Conservation (phyloP, 2,113 vertebrate genomes). For the Rana temporaria region DNA sequence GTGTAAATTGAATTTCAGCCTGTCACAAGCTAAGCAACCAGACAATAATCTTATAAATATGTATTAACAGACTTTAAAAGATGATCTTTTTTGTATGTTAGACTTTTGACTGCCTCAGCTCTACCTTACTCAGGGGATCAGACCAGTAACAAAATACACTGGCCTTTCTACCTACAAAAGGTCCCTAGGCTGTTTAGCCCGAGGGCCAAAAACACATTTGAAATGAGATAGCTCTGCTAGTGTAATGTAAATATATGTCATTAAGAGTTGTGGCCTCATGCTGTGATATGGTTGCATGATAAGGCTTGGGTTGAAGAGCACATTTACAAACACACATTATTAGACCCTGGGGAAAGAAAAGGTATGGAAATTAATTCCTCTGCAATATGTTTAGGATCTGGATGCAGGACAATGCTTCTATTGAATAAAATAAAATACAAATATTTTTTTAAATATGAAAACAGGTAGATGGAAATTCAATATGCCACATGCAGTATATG, state of each 20-base stretch:
- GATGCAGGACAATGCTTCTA: neutral
- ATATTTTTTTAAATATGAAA: neutral
- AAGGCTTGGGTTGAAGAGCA: slow-evolving; percentile 31
- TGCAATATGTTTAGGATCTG: slow-evolving; percentile 25
- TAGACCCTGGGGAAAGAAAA: slow-evolving; percentile 46
- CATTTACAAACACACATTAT: slow-evolving; percentile 48
- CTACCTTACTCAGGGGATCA: slow-evolving; percentile 19
- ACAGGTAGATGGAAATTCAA: neutral
- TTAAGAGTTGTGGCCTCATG: slow-evolving; percentile 48
- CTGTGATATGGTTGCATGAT: slow-evolving; percentile 43
- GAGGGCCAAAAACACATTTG: slow-evolving; percentile 46
- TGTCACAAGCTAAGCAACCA: neutral
- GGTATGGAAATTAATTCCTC: slow-evolving; percentile 43
- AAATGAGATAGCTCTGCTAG: slow-evolving; percentile 46
- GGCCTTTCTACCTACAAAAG: slow-evolving; percentile 38
- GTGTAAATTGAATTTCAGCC: slow-evolving; percentile 2
- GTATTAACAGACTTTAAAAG: neutral
- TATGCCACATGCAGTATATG: neutral
- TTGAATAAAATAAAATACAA: slow-evolving; percentile 12
- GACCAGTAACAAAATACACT: slow-evolving; percentile 37
- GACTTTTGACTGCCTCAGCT: slow-evolving; percentile 16
- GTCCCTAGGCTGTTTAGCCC: slow-evolving; percentile 28
- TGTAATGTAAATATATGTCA: slow-evolving; percentile 56
- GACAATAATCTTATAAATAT: slow-evolving; percentile 33
- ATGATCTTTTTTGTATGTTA: slow-evolving; percentile 12